A percentile compares a stretch with the other conserved stretches of the same genome.
Conservation (phyloP, 2,113 vertebrate genomes). For the Gambusia holbrooki region DNA sequence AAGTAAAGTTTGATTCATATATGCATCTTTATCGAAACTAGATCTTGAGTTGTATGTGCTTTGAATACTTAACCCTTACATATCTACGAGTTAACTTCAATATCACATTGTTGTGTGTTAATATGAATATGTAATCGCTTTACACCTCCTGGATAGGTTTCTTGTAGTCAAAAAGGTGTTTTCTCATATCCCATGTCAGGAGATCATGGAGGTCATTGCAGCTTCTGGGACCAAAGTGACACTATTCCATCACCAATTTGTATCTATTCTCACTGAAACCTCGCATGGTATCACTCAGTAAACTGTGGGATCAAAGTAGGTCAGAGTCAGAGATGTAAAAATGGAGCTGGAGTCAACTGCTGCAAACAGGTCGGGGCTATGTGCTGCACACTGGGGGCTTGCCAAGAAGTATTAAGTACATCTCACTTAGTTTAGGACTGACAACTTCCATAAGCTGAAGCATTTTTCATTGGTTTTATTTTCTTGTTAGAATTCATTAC, state of each 20-base stretch:
- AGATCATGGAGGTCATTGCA: conserved; percentile 36
- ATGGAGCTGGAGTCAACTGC: conserved; percentile 36
- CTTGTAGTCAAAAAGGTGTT: conserved; percentile 10
- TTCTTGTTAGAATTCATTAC: background rate
- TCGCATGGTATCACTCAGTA: conserved; percentile 14
- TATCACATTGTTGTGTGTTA: background rate
- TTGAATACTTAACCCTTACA: background rate
- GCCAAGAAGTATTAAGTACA: conserved; percentile 2
- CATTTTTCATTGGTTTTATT: conserved; percentile 10
- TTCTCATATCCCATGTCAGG: conserved; percentile 17
- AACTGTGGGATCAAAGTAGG: conserved; percentile 18
- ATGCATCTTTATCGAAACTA: background rate
- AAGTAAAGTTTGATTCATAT: background rate
- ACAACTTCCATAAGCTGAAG: conserved; percentile 5
- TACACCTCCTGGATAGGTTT: background rate
- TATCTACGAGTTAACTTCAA: background rate
- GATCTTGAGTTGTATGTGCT: background rate
- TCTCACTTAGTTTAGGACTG: conserved; percentile 20
- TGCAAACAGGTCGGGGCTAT: conserved; percentile 16
- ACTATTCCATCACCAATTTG: conserved; percentile 38
- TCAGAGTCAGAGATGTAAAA: conserved; percentile 25
- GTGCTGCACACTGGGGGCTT: conserved; percentile 5
- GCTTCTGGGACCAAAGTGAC: conserved; percentile 37
- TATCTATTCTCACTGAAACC: conserved; percentile 49
- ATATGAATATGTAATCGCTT: conserved; percentile 1